phyloP scores from a whole-genome alignment of 2,797 vertebrate species.

The Agapornis canus region DNA sequence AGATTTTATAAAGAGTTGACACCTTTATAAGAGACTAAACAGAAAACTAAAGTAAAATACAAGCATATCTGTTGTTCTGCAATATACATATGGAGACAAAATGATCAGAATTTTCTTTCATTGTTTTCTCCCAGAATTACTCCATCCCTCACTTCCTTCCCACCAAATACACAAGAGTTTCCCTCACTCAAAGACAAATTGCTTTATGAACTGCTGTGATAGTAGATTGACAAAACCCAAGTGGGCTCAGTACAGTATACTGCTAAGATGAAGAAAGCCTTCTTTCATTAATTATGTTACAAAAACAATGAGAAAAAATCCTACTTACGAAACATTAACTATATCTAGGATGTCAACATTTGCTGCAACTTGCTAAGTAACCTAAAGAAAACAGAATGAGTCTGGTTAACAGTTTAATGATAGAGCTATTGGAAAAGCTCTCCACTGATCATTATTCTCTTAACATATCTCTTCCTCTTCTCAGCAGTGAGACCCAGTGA shows the following conservation, averaged over 20 bases:
- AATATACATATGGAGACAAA: background rate
- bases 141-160: background rate
- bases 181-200: background rate
- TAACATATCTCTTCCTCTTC: background rate
- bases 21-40: background rate
- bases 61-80: background rate
- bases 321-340: background rate
- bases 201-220: background rate
- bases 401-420: background rate
- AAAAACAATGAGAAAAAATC: background rate
- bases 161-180: background rate
- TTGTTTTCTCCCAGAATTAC: background rate
- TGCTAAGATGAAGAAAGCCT: background rate
- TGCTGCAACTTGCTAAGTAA: background rate
- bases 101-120: background rate
- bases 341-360: background rate
- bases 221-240: background rate
- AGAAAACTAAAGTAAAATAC: background rate
- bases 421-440: background rate
- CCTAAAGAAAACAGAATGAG: background rate
- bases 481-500: background rate
- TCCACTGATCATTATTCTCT: background rate
- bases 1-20: background rate
- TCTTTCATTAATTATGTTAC: background rate
- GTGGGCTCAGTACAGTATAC: background rate